A percentile compares a stretch with the other conserved stretches of the same genome.
Evolutionary conservation across 2,113 vertebrate species (phyloP).

Genomic region (Anarrhichthys ocellatus): DNA sequence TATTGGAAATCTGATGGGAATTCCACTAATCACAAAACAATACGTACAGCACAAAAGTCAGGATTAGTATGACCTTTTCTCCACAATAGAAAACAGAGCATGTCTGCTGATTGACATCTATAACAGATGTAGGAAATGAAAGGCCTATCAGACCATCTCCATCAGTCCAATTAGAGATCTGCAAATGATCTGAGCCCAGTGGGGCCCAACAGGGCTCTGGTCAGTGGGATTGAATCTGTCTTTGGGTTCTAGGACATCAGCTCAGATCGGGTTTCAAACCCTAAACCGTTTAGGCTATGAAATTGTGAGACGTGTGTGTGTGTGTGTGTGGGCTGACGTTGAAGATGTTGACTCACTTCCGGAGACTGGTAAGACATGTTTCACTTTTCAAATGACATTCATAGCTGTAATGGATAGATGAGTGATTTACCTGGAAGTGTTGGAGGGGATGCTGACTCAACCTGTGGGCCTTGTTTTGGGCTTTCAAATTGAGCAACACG

Average conservation of each 20-base stretch:
- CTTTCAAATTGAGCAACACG: too few relatives aligned
- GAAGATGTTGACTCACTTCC: background rate
- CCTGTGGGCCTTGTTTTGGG: too few relatives aligned
- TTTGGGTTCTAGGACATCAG: background rate
- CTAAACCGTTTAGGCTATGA: background rate
- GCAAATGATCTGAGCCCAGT: background rate
- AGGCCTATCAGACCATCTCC: background rate
- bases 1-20: background rate
- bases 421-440: too few relatives aligned
- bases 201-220: background rate
- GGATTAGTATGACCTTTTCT: background rate
- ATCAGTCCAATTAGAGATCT: slow-evolving; percentile 3
- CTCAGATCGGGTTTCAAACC: background rate
- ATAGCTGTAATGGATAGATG: too few relatives aligned
- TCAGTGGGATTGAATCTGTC: background rate
- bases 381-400: background rate
- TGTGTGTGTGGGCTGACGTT: background rate
- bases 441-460: too few relatives aligned
- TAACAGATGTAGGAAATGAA: slow-evolving; percentile 26
- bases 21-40: background rate
- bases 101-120: background rate
- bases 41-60: background rate
- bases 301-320: background rate
- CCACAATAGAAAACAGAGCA: background rate
- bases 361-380: background rate